Conservation (phyloP, 2,797 vertebrate species). For the Carcharodon carcharias region DNA sequence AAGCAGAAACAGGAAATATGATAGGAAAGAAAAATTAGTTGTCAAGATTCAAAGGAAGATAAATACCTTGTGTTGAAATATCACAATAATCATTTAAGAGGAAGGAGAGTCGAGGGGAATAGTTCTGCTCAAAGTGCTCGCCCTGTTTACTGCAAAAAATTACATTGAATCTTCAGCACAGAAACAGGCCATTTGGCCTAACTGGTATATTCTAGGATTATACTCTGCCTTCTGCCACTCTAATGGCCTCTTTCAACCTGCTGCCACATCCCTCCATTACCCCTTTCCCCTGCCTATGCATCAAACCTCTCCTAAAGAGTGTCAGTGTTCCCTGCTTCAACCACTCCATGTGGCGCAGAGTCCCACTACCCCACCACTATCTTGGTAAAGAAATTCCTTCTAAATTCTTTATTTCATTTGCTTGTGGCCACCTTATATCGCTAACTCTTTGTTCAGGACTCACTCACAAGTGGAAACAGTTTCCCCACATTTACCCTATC, state of each 20-base stretch:
- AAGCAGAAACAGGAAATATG: constrained; percentile 32
- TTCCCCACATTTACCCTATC: neutral
- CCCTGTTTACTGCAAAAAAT: neutral
- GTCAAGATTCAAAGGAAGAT: constrained; percentile 32
- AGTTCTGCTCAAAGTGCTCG: neutral
- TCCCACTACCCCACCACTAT: no score
- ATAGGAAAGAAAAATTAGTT: constrained; percentile 33
- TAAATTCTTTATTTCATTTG: neutral
- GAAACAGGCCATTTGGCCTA: neutral
- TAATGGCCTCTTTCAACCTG: neutral
- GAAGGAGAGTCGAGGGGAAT: neutral
- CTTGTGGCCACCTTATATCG: neutral
- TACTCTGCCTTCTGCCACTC: neutral
- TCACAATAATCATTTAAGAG: neutral
- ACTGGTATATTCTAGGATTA: neutral
- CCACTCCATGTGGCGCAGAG: neutral
- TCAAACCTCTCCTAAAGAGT: neutral
- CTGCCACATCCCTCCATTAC: neutral
- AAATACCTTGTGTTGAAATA: constrained; percentile 14
- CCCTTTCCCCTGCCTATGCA: neutral
- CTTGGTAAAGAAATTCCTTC: neutral
- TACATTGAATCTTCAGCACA: neutral
- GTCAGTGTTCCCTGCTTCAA: neutral
- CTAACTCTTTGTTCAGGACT: neutral
- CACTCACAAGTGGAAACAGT: neutral